Evolutionary conservation across 2,797 vertebrate species (phyloP), one percentile per base, ranked within the genome.

Genomic region (Vultur gryphus): DNA sequence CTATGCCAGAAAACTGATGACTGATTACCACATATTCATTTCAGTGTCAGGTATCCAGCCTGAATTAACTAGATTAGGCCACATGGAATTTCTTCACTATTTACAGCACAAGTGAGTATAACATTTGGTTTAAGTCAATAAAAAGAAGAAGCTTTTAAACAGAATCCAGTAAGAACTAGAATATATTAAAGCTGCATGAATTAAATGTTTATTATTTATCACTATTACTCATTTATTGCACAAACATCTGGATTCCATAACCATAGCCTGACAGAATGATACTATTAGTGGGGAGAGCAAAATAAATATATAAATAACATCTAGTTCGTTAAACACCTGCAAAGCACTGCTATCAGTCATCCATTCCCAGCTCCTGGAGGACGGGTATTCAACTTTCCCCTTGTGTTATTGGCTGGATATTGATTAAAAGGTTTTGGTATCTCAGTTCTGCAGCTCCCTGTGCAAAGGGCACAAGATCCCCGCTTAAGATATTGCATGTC

Each of bases 231-330:
- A 64, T 71, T 89, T 65, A 65, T 41, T 82, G 54, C 52, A 51
- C 25, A 72, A 84, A 84, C 92, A 97, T 89, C 89, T 96, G 95
- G 90, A 93, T 85, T 93, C 79, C 84, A 87, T n/a, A 58, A 89
- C 71, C 26, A 39, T 5, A 76, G 62, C 33, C 62, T 64, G 35
- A 81, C 0, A 57, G 70, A 88, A 81, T 12, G 12, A 21, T 41
- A 70, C 9, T 37, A 70, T 84, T 52, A 48, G 39, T 2, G 3
- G 16, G 48, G 51, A 91, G n/a, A 78, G 37, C 15, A 67, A 88
- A 94, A 92, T 28, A 84, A 87, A 85, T 61, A 81, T 2, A 66
- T 28, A 86, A 87, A 23, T 43, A 75, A 31, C 28, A n/a, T 21
- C 9, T 12, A 59, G 51, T 26, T 93, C 9, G 15, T 78, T 35